Evolutionary conservation across 2,888 invertebrate species (phyloP).

Genomic region (Ectemnius lituratus): DNA sequence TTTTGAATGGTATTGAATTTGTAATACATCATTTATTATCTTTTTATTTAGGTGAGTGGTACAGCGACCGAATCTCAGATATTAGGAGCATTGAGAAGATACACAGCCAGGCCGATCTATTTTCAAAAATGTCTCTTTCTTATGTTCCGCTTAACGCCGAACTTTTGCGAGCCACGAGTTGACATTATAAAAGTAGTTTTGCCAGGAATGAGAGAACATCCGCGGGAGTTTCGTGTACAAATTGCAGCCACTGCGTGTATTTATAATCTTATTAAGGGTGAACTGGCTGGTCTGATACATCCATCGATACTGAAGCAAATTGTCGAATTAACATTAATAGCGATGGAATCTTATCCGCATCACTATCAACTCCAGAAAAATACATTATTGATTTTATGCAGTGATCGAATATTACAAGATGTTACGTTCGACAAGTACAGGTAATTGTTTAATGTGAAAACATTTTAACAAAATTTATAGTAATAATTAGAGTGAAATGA

Average conservation of each 20-base stretch:
- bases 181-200: conserved; percentile 83
- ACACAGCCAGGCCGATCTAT: conserved; percentile 80
- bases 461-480: conserved; percentile 22
- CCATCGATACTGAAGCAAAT: conserved; percentile 82
- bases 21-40: conserved; percentile 5
- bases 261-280: conserved; percentile 85
- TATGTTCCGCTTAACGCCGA: conserved; percentile 80
- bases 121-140: conserved; percentile 85
- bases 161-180: conserved; percentile 79
- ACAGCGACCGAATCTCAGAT: conserved; percentile 81
- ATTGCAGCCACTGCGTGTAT: conserved; percentile 88
- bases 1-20: neutral
- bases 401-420: conserved; percentile 87
- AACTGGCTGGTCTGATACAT: conserved; percentile 83
- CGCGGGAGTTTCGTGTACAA: conserved; percentile 82
- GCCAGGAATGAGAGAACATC: conserved; percentile 79
- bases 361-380: conserved; percentile 87
- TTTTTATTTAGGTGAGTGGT: conserved; percentile 78
- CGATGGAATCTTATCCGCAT: conserved; percentile 84
- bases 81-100: conserved; percentile 80
- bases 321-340: conserved; percentile 82
- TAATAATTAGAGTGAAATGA: neutral
- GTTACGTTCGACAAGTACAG: conserved; percentile 82
- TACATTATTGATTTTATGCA: conserved; percentile 85
- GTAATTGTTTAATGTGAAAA: conserved; percentile 45